Percentiles rank a stretch among this genome's conserved stretches.
Conservation (phyloP, 1,140 invertebrate species). For the Euura saliciscinereae region DNA sequence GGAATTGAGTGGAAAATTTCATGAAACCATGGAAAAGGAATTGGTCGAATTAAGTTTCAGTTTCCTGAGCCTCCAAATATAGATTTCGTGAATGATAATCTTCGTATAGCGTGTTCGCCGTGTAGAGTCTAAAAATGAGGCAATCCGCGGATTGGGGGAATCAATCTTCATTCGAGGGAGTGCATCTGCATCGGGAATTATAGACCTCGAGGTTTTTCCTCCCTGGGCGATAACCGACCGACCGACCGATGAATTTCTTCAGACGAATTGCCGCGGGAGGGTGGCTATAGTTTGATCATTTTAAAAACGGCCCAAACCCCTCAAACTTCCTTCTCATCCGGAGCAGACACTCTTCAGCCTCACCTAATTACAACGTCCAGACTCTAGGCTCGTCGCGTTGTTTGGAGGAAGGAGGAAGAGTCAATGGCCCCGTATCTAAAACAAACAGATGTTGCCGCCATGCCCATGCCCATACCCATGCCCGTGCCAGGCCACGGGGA, state of each 20-base stretch:
- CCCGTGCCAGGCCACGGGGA: background rate
- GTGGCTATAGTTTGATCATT: background rate
- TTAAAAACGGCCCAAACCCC: background rate
- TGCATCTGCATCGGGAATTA: background rate
- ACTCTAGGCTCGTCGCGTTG: conserved; percentile 24
- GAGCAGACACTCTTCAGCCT: background rate
- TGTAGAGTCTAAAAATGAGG: too few relatives aligned
- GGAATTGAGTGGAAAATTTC: too few relatives aligned
- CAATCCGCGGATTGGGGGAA: too few relatives aligned
- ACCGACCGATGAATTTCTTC: background rate
- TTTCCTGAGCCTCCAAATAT: too few relatives aligned
- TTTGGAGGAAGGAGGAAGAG: conserved; percentile 37
- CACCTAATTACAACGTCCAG: background rate
- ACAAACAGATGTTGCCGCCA: conserved; percentile 51
- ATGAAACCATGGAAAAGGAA: too few relatives aligned
- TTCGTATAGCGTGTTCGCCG: too few relatives aligned
- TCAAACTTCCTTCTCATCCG: background rate
- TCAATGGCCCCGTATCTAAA: conserved; percentile 58
- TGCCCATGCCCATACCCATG: conserved; percentile 3
- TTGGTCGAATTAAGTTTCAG: too few relatives aligned
- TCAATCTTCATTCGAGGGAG: too few relatives aligned
- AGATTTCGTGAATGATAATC: too few relatives aligned
- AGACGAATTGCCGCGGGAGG: background rate
- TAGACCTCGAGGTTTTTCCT: background rate
- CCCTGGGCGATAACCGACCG: background rate